A percentile compares a stretch with the other conserved stretches of the same genome.
Evolutionary conservation across 1,140 invertebrate genomes (phyloP).

Genomic region (Diabrotica undecimpunctata): DNA sequence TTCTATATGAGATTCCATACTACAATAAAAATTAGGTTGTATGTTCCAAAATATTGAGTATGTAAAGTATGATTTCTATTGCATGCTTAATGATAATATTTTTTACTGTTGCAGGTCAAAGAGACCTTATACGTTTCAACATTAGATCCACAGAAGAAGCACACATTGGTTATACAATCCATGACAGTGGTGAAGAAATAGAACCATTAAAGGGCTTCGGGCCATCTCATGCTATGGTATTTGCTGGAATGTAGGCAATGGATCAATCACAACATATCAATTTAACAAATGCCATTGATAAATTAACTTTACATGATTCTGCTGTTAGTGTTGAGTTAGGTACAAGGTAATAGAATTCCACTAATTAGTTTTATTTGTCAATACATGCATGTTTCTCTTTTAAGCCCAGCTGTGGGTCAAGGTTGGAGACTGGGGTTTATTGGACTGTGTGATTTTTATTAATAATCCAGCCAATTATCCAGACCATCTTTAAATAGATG

Average conservation of each 20-base stretch:
- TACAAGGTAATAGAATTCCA: slow-evolving; percentile 63
- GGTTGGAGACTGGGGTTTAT: slow-evolving; percentile 93
- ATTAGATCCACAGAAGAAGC: slow-evolving; percentile 78
- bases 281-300: slow-evolving; percentile 80
- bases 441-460: slow-evolving; percentile 66
- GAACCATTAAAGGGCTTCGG: slow-evolving; percentile 65
- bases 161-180: slow-evolving; percentile 80
- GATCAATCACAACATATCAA: slow-evolving; percentile 79
- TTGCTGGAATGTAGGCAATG: slow-evolving; percentile 88
- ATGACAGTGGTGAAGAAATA: slow-evolving; percentile 52
- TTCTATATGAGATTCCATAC: slow-evolving; percentile 63
- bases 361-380: slow-evolving; percentile 4
- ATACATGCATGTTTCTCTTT: slow-evolving; percentile 35
- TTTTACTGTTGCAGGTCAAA: slow-evolving; percentile 70
- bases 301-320: slow-evolving; percentile 90
- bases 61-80: no score
- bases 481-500: slow-evolving; percentile 60
- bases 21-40: slow-evolving; percentile 72
- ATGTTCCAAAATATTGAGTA: no score
- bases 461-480: slow-evolving; percentile 85
- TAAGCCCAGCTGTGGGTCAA: slow-evolving; percentile 85
- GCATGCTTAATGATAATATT: not conserved
- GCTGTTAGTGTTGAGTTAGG: slow-evolving; percentile 78
- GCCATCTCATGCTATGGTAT: slow-evolving; percentile 83
- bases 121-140: slow-evolving; percentile 77